Evolutionary conservation across 2,797 vertebrate genomes (phyloP), one percentile per base, ranked within the genome.

Genomic region (Cyprinella venusta): DNA sequence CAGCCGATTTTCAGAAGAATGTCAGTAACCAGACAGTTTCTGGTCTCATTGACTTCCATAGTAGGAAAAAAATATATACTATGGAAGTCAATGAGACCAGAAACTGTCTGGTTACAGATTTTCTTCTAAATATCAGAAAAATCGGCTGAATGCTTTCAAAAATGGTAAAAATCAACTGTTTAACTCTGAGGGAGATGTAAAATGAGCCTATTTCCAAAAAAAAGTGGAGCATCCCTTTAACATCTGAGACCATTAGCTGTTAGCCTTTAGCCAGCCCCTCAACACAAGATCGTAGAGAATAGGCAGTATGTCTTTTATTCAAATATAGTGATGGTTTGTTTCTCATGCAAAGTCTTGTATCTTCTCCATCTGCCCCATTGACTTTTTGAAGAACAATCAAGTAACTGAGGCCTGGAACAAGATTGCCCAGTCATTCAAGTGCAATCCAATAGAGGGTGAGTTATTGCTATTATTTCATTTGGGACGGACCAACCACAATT

Each of bases 331-430:
- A 36, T 69, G 64, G 16, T 56, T 30, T 52, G 26, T 64, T 38
- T 64, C 59, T 69, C 19, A 18, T 24, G 15, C 48, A 30, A 59
- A 33, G 33, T 26, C 15, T 45, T 76, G 54, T 42, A n/a, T 52
- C 19, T 82, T 83, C 19, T 59, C 19, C 8, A 8, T 56, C 19
- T 69, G 64, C 50, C 16, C 48, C 21, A 48, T 69, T 45, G 38
- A 13, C 52, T 36, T 61, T n/a, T 19, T 13, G 81, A 89, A 99
- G 98, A 99, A 99, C 91, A 92, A 97, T 10, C 97, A 98, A 93
- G 96, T 99, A 91, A 99, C 98, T 52, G 97, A 99, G 84, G 97
- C 97, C 63, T 99, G 98, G 98, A 99, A 97, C 93, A 99, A 99
- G 94, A 98, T 99, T 33, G 95, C 97, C 45, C 96, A 97, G 87